Evolutionary conservation across 64 coral and sea anemone species (phyloP), one percentile per base, ranked within the genome.

Genomic region (Montipora capricornis): DNA sequence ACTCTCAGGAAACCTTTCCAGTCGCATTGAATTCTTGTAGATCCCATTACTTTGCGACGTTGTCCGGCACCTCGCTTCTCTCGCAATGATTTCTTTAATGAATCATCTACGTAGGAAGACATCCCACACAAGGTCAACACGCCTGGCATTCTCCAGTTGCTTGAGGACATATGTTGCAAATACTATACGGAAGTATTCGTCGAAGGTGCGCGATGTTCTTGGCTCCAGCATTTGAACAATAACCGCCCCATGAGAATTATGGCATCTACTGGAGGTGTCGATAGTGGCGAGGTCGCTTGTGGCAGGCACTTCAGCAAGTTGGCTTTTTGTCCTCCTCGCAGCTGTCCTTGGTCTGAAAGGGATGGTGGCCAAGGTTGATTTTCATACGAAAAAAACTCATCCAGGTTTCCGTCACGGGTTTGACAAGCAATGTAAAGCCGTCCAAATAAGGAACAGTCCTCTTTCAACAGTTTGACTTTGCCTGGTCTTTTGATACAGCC

Each of bases 301-400:
- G 61, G 89, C 89, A 91, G 68, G 89, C 89, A 91, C 77, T 82
- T 91, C 48, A 82, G 68, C 79, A 91, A 91, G 89, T 91, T 68
- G 5, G 79, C 89, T 91, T 91, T 91, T 71, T 83, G 89, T 91
- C 79, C 89, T 91, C 79, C 78, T 91, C 79, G 79, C 59, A 91
- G 79, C 89, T 91, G 78, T 71, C 79, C 89, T 91, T 83, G 78
- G 60, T 91, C 89, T 71, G 60, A 67, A 91, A 91, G 60, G 89
- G 79, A 91, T 91, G 89, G 62, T 71, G 78, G 79, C 89, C 89
- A 91, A 81, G 78, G 89, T 73, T 91, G 89, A 91, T 82, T 91
- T 71, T 91, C 79, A 73, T 70, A 91, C 49, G 89, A 80, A 81
- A 80, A 91, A 78, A 90, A 79, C 74, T 79, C 76, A 75, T 77